A percentile compares a stretch with the other conserved stretches of the same genome.
phyloP scores from a whole-genome alignment of 2,888 invertebrate species.

The Synergus japonicus region DNA sequence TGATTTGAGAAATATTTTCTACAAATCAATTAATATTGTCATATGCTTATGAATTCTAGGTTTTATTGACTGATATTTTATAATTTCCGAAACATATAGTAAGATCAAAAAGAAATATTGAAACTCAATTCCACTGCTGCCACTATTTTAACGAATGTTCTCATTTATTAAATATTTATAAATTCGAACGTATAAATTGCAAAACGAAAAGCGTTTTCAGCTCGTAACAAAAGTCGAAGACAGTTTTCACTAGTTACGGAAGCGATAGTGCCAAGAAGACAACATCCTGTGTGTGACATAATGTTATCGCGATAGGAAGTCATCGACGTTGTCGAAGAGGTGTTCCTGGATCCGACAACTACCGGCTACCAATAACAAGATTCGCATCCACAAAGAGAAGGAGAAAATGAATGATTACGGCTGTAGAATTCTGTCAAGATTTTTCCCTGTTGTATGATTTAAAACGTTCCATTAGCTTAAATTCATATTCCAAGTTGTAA shows the following conservation, averaged over 20 bases:
- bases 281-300: conserved; percentile 35
- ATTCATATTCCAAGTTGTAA: too few relatives aligned
- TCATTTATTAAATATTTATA: too few relatives aligned
- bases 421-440: neutral
- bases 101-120: too few relatives aligned
- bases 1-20: too few relatives aligned
- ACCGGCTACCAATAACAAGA: neutral
- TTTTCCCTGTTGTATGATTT: neutral
- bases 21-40: too few relatives aligned
- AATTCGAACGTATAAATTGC: neutral
- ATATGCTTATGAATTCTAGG: too few relatives aligned
- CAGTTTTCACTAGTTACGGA: conserved; percentile 33
- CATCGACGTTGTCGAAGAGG: neutral
- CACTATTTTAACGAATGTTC: too few relatives aligned
- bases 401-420: neutral
- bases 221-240: conserved; percentile 21
- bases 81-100: too few relatives aligned
- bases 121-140: too few relatives aligned
- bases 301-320: conserved; percentile 26
- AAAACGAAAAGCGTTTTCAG: conserved; percentile 32
- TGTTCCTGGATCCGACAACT: conserved; percentile 7
- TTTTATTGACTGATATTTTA: too few relatives aligned
- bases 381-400: neutral
- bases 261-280: conserved; percentile 36
- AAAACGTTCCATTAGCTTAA: neutral